These are phyloP conservation scores for Tricholauxania praeusta DNA, from an alignment of 2,888 invertebrate species.

Conservation along the genomic window DNA sequence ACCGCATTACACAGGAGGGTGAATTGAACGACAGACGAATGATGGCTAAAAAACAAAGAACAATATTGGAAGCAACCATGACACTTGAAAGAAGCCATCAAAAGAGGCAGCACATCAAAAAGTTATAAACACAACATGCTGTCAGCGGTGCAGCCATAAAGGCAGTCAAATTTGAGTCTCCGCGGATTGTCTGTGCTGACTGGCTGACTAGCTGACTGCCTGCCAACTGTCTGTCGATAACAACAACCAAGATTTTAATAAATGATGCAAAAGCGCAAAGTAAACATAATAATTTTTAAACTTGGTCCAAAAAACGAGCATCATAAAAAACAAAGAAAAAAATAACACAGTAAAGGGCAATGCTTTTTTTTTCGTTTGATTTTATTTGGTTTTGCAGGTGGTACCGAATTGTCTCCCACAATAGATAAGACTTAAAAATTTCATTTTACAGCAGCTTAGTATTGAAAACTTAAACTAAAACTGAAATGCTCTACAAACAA, in stretches of 20 bases:
- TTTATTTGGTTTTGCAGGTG: too few relatives aligned
- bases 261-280: conserved; percentile 41
- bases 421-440: too few relatives aligned
- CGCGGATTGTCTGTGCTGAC: neutral
- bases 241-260: conserved; percentile 36
- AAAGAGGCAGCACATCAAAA: conserved; percentile 40
- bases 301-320: conserved; percentile 27
- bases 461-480: too few relatives aligned
- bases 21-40: too few relatives aligned
- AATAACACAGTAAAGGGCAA: neutral
- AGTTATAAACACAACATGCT: conserved; percentile 44
- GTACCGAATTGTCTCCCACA: too few relatives aligned
- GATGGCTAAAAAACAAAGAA: too few relatives aligned
- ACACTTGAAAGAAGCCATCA: conserved; percentile 31
- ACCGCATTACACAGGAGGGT: too few relatives aligned
- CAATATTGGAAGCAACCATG: neutral
- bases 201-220: neutral
- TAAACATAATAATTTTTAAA: conserved; percentile 43
- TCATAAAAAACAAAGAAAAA: conserved; percentile 1
- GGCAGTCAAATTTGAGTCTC: conserved; percentile 12
- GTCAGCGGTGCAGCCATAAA: conserved; percentile 26
- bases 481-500: too few relatives aligned
- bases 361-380: too few relatives aligned
- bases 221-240: conserved; percentile 29
- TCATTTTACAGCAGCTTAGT: too few relatives aligned